These are phyloP conservation scores for Augochlorella aurata DNA, from an alignment of 2,888 invertebrate species.

Conservation along the genomic window DNA sequence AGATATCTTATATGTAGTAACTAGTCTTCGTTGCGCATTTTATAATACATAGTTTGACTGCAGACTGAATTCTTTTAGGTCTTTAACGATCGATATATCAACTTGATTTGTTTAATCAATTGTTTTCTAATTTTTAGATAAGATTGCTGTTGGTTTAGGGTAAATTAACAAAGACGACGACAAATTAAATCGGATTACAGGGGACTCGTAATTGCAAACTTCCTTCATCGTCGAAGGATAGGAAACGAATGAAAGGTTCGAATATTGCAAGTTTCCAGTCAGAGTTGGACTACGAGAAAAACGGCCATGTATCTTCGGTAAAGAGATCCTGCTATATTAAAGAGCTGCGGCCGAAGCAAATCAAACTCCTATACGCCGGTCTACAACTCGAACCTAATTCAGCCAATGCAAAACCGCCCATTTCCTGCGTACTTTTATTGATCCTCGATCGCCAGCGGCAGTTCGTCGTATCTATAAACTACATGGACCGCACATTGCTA, in stretches of 20 bases:
- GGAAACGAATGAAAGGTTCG: background rate
- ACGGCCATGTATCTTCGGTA: constrained; percentile 27
- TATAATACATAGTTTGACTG: no score
- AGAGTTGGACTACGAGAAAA: background rate
- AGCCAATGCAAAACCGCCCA: constrained; percentile 44
- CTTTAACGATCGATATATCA: no score
- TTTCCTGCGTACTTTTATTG: constrained; percentile 52
- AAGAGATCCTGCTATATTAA: constrained; percentile 48
- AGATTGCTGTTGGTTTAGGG: background rate
- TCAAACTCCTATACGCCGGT: constrained; percentile 33
- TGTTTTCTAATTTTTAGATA: no score
- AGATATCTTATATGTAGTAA: background rate
- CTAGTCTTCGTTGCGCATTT: no score
- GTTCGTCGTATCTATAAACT: constrained; percentile 40
- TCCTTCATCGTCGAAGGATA: background rate
- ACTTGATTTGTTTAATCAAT: no score
- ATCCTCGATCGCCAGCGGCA: constrained; percentile 41
- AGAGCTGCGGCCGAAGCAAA: constrained; percentile 40
- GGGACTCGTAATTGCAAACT: background rate
- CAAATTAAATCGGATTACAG: background rate
- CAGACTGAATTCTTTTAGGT: no score
- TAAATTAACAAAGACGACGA: background rate
- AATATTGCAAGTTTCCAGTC: constrained; percentile 7
- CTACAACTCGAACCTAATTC: constrained; percentile 53
- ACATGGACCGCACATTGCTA: constrained; percentile 26